Conservation (phyloP, 2,888 invertebrate species). For the Rosalia funebris region DNA sequence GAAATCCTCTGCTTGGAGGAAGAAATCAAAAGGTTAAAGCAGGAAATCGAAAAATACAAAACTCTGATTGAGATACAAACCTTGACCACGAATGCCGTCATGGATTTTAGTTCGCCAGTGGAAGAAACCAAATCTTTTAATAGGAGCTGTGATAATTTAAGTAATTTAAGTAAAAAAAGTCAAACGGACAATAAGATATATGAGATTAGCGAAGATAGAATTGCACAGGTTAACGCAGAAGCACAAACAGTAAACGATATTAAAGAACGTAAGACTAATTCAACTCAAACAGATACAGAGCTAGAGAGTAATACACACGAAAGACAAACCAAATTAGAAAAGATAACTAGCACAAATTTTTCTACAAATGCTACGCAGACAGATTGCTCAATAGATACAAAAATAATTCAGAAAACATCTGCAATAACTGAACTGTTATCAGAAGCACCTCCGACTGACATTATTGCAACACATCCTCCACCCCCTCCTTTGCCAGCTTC, state of each 20-base stretch:
- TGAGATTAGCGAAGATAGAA: conserved; percentile 12
- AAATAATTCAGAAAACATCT: background rate
- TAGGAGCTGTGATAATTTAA: conserved; percentile 52
- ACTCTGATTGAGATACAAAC: conserved; percentile 69
- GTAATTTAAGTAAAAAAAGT: conserved; percentile 18
- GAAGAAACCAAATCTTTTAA: conserved; percentile 53
- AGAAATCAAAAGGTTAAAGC: conserved; percentile 68
- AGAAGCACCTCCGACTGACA: background rate
- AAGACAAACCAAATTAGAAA: conserved; percentile 24
- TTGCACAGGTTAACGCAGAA: conserved; percentile 35
- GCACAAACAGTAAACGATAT: conserved; percentile 31
- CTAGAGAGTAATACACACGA: conserved; percentile 19
- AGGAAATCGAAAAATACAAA: conserved; percentile 70
- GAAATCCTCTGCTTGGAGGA: conserved; percentile 60
- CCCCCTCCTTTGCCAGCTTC: conserved; percentile 27
- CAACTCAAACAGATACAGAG: conserved; percentile 39
- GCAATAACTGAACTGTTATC: background rate
- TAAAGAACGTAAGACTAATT: conserved; percentile 10
- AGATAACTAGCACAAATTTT: background rate
- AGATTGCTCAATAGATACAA: background rate
- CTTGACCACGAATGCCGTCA: conserved; percentile 66
- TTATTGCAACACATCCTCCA: conserved; percentile 30
- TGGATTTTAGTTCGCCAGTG: conserved; percentile 66
- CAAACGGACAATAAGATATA: conserved; percentile 36
- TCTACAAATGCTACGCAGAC: conserved; percentile 1